Conservation (phyloP, 2,113 vertebrate species). For the Podarcis muralis region DNA sequence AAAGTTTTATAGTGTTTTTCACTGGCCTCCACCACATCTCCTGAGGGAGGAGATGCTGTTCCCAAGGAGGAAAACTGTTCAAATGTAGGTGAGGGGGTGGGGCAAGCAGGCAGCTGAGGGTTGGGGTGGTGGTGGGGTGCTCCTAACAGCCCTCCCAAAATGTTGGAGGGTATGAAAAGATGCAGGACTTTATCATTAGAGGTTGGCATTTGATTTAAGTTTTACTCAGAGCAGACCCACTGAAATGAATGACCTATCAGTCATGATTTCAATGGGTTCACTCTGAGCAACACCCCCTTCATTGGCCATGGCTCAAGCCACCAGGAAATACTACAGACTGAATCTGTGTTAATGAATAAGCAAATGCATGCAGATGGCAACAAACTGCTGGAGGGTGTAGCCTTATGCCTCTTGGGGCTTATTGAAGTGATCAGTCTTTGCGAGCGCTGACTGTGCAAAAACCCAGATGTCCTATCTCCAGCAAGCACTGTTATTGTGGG, state of each 20-base stretch:
- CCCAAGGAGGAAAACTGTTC: too few relatives aligned
- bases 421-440: not conserved
- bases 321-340: not conserved
- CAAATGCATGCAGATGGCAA: not conserved
- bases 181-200: conserved; percentile 7
- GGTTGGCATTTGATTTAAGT: too few relatives aligned
- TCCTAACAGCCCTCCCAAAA: too few relatives aligned
- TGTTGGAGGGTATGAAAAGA: conserved; percentile 21
- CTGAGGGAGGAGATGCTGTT: too few relatives aligned
- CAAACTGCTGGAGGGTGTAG: not conserved
- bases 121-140: too few relatives aligned
- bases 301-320: not conserved
- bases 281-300: not conserved
- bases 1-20: too few relatives aligned
- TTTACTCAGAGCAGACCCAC: too few relatives aligned
- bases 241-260: too few relatives aligned
- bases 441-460: not conserved
- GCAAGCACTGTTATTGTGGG: not conserved
- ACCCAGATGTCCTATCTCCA: not conserved
- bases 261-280: too few relatives aligned
- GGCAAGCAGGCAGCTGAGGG: too few relatives aligned
- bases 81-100: too few relatives aligned
- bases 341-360: not conserved
- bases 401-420: not conserved
- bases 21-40: too few relatives aligned